These are phyloP conservation scores for Orchestia grillus DNA, from an alignment of 1,140 invertebrate genomes.

Conservation along the genomic window DNA sequence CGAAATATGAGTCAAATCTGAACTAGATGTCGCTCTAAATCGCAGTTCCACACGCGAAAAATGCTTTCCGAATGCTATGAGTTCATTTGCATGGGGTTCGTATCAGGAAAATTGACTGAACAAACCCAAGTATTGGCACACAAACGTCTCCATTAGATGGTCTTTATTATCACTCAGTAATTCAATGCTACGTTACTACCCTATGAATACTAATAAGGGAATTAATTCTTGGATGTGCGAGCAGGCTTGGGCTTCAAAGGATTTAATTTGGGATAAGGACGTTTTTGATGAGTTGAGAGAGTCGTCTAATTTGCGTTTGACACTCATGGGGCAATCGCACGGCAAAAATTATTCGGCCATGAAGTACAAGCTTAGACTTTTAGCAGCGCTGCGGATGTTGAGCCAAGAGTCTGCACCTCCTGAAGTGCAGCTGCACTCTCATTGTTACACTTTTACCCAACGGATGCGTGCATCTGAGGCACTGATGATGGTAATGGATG, in stretches of 20 bases:
- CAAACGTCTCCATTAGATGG: slow-evolving; percentile 54
- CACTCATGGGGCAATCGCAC: slow-evolving; percentile 43
- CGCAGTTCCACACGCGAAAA: background rate
- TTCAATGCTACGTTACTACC: slow-evolving; percentile 51
- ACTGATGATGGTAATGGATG: background rate
- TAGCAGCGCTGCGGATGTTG: background rate
- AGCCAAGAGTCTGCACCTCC: background rate
- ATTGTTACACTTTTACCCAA: background rate
- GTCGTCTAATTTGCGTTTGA: slow-evolving; percentile 21
- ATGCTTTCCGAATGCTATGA: background rate
- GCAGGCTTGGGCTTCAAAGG: slow-evolving; percentile 25
- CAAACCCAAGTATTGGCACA: slow-evolving; percentile 40
- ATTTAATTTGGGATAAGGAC: slow-evolving; percentile 51
- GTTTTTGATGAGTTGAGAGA: slow-evolving; percentile 49
- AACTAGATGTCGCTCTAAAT: background rate
- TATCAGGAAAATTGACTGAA: slow-evolving; percentile 13
- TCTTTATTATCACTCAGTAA: slow-evolving; percentile 53
- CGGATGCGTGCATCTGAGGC: background rate
- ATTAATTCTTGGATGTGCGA: slow-evolving; percentile 53
- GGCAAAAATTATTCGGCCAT: slow-evolving; percentile 11
- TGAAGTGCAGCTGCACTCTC: background rate
- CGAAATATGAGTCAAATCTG: background rate
- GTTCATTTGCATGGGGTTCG: slow-evolving; percentile 35
- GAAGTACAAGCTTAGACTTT: background rate
- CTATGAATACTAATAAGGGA: slow-evolving; percentile 54